Conservation (phyloP, 2,888 invertebrate species). For the Esperia sulphurella region DNA sequence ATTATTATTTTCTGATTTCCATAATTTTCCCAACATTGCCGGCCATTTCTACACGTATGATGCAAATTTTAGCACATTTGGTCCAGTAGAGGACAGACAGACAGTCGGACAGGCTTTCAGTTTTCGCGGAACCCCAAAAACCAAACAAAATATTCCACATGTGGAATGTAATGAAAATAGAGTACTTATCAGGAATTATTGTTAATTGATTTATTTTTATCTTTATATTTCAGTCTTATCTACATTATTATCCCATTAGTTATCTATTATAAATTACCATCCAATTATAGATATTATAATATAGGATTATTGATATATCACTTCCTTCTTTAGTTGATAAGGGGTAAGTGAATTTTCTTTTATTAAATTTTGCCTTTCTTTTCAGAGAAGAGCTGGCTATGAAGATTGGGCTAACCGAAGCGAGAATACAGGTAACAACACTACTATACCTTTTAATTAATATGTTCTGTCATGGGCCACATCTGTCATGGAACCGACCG, state of each 20-base stretch:
- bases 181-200: neutral
- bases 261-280: neutral
- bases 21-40: too few relatives aligned
- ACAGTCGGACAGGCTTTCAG: too few relatives aligned
- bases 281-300: neutral
- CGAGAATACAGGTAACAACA: conserved; percentile 91
- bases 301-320: conserved; percentile 2
- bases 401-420: conserved; percentile 96
- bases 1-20: too few relatives aligned
- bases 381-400: conserved; percentile 96
- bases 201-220: neutral
- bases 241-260: neutral
- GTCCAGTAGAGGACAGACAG: too few relatives aligned
- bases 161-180: neutral
- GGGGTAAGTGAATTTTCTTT: neutral
- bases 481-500: too few relatives aligned
- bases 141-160: too few relatives aligned
- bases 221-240: neutral
- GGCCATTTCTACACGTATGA: too few relatives aligned
- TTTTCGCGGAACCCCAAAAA: too few relatives aligned
- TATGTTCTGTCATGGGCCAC: too few relatives aligned
- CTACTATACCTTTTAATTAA: too few relatives aligned
- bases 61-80: too few relatives aligned
- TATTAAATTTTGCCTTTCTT: conserved; percentile 42
- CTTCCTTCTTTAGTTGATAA: conserved; percentile 6